These are phyloP conservation scores for Turdus rufiventris DNA, from an alignment of 2,113 vertebrate species.

Conservation along the genomic window DNA sequence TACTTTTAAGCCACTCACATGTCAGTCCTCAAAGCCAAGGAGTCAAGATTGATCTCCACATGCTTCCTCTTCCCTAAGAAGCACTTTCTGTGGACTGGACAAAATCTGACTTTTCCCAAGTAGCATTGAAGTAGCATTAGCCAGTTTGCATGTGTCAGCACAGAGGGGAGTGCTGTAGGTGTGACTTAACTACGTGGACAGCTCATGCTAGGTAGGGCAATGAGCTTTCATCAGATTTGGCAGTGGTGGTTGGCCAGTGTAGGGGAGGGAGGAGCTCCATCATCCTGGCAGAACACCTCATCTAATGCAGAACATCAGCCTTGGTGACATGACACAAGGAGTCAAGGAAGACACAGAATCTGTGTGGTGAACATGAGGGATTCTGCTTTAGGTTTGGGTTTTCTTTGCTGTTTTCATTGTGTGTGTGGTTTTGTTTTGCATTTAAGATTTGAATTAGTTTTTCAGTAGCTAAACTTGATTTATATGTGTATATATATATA, in stretches of 20 bases:
- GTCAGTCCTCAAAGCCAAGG: neutral
- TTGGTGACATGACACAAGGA: neutral
- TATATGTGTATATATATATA: neutral
- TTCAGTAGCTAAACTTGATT: neutral
- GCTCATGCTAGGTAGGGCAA: neutral
- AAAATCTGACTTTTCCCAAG: neutral
- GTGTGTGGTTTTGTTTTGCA: neutral
- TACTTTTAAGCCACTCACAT: neutral
- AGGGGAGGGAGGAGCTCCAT: neutral
- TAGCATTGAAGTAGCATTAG: neutral
- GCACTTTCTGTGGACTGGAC: neutral
- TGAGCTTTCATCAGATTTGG: neutral
- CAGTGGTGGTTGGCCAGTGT: neutral
- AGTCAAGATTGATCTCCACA: neutral
- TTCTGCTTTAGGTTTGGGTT: neutral
- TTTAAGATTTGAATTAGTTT: neutral
- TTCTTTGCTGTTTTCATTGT: neutral
- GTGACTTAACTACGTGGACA: neutral
- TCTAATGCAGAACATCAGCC: neutral
- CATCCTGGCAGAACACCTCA: neutral
- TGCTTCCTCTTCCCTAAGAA: neutral
- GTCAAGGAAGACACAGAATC: neutral
- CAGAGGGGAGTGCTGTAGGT: neutral
- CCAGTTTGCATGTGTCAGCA: neutral
- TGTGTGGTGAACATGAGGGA: fast-evolving